Conservation (phyloP, 2,113 vertebrate species). For the Lynx canadensis region DNA sequence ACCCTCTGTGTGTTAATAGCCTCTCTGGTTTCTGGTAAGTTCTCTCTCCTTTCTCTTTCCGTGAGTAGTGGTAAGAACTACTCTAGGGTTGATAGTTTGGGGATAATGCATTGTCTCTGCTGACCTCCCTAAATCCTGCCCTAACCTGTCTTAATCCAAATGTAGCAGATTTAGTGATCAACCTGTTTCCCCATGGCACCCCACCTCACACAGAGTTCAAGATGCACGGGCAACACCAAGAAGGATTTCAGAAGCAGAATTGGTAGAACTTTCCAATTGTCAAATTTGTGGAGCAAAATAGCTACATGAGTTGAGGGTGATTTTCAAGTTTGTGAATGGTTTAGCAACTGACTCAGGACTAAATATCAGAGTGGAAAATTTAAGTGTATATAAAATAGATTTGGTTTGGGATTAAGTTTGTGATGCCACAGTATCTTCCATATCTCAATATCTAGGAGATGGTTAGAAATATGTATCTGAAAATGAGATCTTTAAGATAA, state of each 20-base stretch:
- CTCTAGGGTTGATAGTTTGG: not conserved
- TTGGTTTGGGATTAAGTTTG: not conserved
- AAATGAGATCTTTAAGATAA: not conserved
- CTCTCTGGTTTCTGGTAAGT: not conserved
- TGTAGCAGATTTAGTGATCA: not conserved
- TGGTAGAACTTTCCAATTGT: not conserved
- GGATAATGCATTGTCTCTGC: not conserved
- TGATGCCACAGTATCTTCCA: not conserved
- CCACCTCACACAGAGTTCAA: not conserved
- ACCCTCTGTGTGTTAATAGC: not conserved
- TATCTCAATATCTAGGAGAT: not conserved
- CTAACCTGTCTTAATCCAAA: not conserved
- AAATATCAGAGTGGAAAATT: not conserved
- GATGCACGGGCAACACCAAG: not conserved
- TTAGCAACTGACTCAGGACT: not conserved
- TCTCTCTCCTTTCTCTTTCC: not conserved
- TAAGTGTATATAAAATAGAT: not conserved
- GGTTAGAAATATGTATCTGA: not conserved
- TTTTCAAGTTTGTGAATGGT: not conserved
- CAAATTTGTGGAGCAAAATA: not conserved
- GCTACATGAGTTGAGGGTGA: not conserved
- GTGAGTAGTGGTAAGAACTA: rapidly evolving
- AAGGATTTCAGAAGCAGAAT: not conserved
- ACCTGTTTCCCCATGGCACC: not conserved
- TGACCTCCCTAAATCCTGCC: not conserved